Percentiles rank a stretch among this genome's conserved stretches.
phyloP scores from a whole-genome alignment of 35 echinoderm and acorn worm species.

The Apostichopus californicus region DNA sequence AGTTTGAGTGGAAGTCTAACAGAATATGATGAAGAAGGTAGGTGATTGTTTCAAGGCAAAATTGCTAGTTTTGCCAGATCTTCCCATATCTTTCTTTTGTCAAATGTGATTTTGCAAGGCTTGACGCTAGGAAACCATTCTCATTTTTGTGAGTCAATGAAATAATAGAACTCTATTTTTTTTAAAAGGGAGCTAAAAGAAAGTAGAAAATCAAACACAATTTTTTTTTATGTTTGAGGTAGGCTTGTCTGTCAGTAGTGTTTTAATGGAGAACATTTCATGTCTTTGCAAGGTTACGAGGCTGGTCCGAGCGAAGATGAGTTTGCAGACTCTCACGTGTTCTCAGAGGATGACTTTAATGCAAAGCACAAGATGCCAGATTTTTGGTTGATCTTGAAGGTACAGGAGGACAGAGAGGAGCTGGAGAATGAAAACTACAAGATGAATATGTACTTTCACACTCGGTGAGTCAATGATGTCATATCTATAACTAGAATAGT shows the following conservation, averaged over 20 bases:
- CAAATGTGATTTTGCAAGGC: too few relatives aligned
- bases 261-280: too few relatives aligned
- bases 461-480: slow-evolving; percentile 47
- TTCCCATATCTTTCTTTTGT: too few relatives aligned
- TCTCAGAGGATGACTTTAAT: slow-evolving; percentile 42
- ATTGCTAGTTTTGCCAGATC: too few relatives aligned
- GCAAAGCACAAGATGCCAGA: slow-evolving; percentile 77
- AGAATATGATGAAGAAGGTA: slow-evolving; percentile 94
- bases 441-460: slow-evolving; percentile 90
- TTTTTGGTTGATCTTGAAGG: slow-evolving; percentile 95
- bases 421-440: slow-evolving; percentile 50
- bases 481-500: too few relatives aligned
- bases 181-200: too few relatives aligned
- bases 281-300: slow-evolving; percentile 78
- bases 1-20: slow-evolving; percentile 79
- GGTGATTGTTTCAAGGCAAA: neutral
- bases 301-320: slow-evolving; percentile 87
- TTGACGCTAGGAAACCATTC: too few relatives aligned
- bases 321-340: slow-evolving; percentile 55
- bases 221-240: too few relatives aligned
- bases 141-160: too few relatives aligned
- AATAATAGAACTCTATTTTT: too few relatives aligned
- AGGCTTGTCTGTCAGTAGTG: too few relatives aligned
- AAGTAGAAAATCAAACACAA: too few relatives aligned
- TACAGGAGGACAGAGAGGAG: slow-evolving; percentile 76